Evolutionary conservation across 2,888 invertebrate genomes (phyloP), one percentile per base, ranked within the genome.

Genomic region (Chironomus riparius): DNA sequence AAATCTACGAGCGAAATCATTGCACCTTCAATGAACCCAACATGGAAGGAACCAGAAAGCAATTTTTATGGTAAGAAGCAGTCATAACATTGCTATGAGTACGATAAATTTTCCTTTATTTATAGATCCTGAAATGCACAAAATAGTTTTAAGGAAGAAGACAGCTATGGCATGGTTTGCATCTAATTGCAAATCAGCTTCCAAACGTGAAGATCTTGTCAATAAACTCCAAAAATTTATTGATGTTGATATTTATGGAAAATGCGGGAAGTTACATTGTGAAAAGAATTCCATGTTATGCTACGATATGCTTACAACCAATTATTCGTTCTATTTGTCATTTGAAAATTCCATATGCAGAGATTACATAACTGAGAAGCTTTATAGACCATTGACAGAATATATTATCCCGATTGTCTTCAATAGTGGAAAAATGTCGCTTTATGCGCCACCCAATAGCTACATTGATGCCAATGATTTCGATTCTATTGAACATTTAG

Each of bases 331-430:
- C 80, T 90, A 91, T 79, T 82, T 91, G 77, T 83, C 86, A 10
- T 90, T 90, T 79, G 91, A 91, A 82, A 91, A 92, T 81, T 90
- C 91, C 12, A 84, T 90, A 77, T 88, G 91, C 78, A 81, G 85
- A 76, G 89, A 89, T 81, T 89, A 89, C 81, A 87, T 89, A 70
- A 88, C 89, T 2, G 89, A 89, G 80, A 86, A 88, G 79, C 87
- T 91, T 78, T 87, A 88, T 80, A 83, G 85, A 78, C 85, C 84
- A 0, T 84, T 86, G 78, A 85, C 88, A 76, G 87, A 88, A 82
- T 85, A 88, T 80, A 85, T 89, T 7, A 84, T 91, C 3, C 91
- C 91, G 0, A 86, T 91, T 65, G 90, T 90, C 3, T 88, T 88
- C 84, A 90, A 91, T 4, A 88, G 87, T 22, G 87, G 86, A 74